Conservation (phyloP, 2,888 invertebrate genomes). For the Pristionchus mayeri region DNA sequence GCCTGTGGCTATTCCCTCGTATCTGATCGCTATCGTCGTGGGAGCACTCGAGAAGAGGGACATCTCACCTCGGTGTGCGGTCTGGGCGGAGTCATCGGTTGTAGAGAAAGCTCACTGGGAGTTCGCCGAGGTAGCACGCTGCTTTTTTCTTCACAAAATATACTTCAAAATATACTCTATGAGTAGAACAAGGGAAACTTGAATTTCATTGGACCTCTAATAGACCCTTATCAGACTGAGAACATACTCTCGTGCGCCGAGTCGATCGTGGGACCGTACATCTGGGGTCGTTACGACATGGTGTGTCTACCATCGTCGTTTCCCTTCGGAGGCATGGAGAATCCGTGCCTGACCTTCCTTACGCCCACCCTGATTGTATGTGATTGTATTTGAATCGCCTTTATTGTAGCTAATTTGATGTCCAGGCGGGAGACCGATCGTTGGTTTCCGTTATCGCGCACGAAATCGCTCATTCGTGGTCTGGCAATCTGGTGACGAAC, state of each 20-base stretch:
- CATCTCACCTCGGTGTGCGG: constrained; percentile 79
- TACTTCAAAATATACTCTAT: no score
- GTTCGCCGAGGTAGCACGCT: constrained; percentile 86
- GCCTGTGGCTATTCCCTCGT: constrained; percentile 89
- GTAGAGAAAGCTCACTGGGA: constrained; percentile 89
- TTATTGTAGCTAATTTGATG: constrained; percentile 75
- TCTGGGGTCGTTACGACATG: constrained; percentile 63
- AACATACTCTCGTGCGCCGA: constrained; percentile 63
- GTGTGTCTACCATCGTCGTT: constrained; percentile 93
- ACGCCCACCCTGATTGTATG: constrained; percentile 89
- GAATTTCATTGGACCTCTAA: neutral
- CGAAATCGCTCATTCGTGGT: constrained; percentile 96
- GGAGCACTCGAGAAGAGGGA: constrained; percentile 83
- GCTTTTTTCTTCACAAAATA: no score
- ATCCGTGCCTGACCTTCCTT: constrained; percentile 94
- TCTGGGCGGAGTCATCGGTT: constrained; percentile 91
- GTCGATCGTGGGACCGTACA: constrained; percentile 71
- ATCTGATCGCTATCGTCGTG: constrained; percentile 90
- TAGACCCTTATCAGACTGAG: no score
- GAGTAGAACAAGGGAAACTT: neutral
- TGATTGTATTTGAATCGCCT: neutral
- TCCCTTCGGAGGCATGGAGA: constrained; percentile 97
- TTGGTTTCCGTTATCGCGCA: constrained; percentile 92
- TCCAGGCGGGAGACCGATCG: constrained; percentile 90
- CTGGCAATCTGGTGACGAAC: constrained; percentile 94